Conservation (phyloP, 2,888 invertebrate genomes). For the Diadromus collaris region DNA sequence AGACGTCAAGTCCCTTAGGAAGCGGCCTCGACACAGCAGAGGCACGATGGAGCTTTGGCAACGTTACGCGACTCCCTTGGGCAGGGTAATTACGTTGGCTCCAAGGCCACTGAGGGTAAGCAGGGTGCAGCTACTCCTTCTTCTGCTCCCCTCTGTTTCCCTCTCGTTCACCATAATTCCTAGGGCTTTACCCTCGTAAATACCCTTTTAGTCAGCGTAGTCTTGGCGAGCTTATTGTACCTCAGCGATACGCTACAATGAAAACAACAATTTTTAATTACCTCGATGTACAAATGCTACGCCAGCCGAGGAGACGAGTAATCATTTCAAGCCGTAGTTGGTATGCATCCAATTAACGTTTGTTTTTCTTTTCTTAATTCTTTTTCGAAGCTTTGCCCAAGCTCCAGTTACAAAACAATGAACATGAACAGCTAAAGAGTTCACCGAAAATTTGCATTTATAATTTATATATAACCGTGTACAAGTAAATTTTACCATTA, state of each 20-base stretch:
- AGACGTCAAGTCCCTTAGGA: slow-evolving; percentile 49
- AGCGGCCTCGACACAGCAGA: slow-evolving; percentile 45
- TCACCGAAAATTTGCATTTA: slow-evolving; percentile 1
- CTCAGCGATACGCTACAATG: slow-evolving; percentile 29
- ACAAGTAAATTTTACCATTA: slow-evolving; percentile 14
- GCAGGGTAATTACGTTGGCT: slow-evolving; percentile 68
- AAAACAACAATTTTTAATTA: slow-evolving; percentile 42
- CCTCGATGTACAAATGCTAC: slow-evolving; percentile 18
- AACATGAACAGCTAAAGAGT: background rate
- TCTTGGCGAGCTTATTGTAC: slow-evolving; percentile 37
- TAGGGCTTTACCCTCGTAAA: slow-evolving; percentile 55
- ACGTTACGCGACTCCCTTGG: slow-evolving; percentile 66
- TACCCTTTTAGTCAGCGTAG: slow-evolving; percentile 52
- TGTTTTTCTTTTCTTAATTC: background rate
- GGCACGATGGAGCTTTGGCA: slow-evolving; percentile 58
- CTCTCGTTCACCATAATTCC: slow-evolving; percentile 54
- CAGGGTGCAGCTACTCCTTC: slow-evolving; percentile 51
- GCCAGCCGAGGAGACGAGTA: background rate
- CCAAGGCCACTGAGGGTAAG: slow-evolving; percentile 52
- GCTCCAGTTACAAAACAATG: background rate
- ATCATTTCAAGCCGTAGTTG: background rate
- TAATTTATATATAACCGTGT: no score
- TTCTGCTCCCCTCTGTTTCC: slow-evolving; percentile 18
- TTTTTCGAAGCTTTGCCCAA: background rate
- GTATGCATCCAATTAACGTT: slow-evolving; percentile 14